A percentile compares a stretch with the other conserved stretches of the same genome.
phyloP scores from a whole-genome alignment of 2,888 invertebrate genomes.

The Rapana venosa region DNA sequence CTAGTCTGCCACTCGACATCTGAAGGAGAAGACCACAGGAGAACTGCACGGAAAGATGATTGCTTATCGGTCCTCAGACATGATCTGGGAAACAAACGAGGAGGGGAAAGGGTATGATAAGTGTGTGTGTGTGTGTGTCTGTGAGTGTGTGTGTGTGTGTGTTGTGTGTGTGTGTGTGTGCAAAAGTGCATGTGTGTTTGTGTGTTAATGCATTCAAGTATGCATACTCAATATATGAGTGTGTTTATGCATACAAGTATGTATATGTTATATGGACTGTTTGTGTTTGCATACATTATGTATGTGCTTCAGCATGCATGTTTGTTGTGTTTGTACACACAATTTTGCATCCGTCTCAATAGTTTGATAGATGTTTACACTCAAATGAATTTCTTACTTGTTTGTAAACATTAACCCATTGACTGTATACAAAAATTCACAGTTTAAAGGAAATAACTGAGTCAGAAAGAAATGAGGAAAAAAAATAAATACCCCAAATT shows the following conservation, averaged over 20 bases:
- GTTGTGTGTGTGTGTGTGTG: not conserved
- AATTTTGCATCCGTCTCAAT: too few species aligned
- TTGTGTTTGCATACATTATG: too few species aligned
- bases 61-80: slow-evolving; percentile 91
- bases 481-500: too few species aligned
- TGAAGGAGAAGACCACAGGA: slow-evolving; percentile 77
- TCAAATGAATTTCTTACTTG: not conserved
- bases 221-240: not conserved
- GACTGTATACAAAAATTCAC: too few species aligned
- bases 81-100: slow-evolving; percentile 79
- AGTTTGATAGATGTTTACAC: not conserved
- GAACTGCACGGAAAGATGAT: slow-evolving; percentile 90
- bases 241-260: too few species aligned
- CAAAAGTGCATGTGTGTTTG: not conserved
- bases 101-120: slow-evolving; percentile 32
- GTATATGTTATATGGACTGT: not conserved
- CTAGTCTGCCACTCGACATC: slow-evolving; percentile 94
- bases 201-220: not conserved
- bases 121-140: slow-evolving; percentile 5
- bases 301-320: too few species aligned
- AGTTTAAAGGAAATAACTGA: too few species aligned
- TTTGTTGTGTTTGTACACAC: too few species aligned
- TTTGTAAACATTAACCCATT: not conserved
- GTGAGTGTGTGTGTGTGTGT: slow-evolving; percentile 28
- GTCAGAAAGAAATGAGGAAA: too few species aligned